A percentile compares a stretch with the other conserved stretches of the same genome.
phyloP scores from a whole-genome alignment of 2,113 vertebrate species.

The Proteles cristata region DNA sequence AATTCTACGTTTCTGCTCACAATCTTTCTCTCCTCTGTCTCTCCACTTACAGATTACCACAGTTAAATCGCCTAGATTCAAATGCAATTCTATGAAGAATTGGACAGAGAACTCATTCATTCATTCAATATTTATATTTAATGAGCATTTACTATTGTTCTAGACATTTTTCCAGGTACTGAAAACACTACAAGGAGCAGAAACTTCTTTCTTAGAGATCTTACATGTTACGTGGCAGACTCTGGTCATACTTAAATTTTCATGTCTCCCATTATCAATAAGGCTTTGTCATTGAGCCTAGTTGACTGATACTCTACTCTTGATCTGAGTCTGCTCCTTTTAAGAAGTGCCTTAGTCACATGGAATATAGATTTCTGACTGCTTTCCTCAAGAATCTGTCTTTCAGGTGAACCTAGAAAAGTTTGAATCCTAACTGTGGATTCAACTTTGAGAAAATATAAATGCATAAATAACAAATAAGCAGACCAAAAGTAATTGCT shows the following conservation, averaged over 20 bases:
- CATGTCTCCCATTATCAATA: background rate
- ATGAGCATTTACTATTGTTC: background rate
- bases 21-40: background rate
- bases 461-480: background rate
- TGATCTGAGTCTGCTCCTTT: background rate
- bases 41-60: background rate
- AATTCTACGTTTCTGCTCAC: background rate
- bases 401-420: background rate
- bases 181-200: background rate
- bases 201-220: background rate
- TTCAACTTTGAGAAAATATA: background rate
- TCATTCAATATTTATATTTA: background rate
- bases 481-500: background rate
- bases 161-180: background rate
- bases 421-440: background rate
- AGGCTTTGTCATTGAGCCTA: background rate
- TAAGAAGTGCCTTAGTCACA: background rate
- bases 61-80: background rate
- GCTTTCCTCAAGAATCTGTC: background rate
- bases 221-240: background rate
- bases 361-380: background rate
- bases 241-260: background rate
- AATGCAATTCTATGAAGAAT: background rate
- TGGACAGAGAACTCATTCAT: background rate
- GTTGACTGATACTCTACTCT: background rate